Base-by-base conservation (phyloP, 2,888 invertebrate genomes). In the Girardia tigrina region DNA sequence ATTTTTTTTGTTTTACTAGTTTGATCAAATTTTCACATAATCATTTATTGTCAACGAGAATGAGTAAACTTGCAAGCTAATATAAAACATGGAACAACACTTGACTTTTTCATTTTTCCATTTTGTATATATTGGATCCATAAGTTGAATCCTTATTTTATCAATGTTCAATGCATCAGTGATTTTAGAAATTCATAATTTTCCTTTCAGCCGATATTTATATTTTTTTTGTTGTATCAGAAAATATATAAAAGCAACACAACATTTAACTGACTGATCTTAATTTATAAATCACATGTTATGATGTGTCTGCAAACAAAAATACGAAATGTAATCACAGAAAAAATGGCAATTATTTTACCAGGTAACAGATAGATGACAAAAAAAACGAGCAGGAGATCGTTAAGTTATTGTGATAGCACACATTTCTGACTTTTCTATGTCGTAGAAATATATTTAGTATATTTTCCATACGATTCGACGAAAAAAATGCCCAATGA, bases 271-370 rank as follows among this genome's bases (percentile, higher is more conserved):
- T 36, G 16, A 56, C n/a, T 56, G 23, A 56, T 12, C 6, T 6
- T 56, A 56, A 56, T 56, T 56, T 56, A 56, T 56, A 56, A 56
- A 56, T 56, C 56, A 56, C 56, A 56, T 56, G 56, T 56, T 56
- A 20, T 12, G 56, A 56, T n/a, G 4, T n/a, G n/a, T n/a, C n/a
- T n/a, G 23, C 56, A 20, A 56, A 56, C 56, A 12, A 56, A n/a
- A 56, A 20, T n/a, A n/a, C 23, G 23, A 56, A n/a, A 56, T 56
- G 56, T 56, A 56, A 56, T 56, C 23, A 56, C 56, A 56, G 56
- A 56, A 56, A 56, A 56, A 56, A 56, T 23, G 56, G 56, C 56
- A 56, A 56, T 56, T 56, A 56, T 56, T 56, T 56, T 56, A 56
- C 56, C 56, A 12, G 56, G 56, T 56, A 56, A 23, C 4, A 36